Base-by-base conservation (phyloP, 2,113 vertebrate genomes). In the Vulpes ferrilata region DNA sequence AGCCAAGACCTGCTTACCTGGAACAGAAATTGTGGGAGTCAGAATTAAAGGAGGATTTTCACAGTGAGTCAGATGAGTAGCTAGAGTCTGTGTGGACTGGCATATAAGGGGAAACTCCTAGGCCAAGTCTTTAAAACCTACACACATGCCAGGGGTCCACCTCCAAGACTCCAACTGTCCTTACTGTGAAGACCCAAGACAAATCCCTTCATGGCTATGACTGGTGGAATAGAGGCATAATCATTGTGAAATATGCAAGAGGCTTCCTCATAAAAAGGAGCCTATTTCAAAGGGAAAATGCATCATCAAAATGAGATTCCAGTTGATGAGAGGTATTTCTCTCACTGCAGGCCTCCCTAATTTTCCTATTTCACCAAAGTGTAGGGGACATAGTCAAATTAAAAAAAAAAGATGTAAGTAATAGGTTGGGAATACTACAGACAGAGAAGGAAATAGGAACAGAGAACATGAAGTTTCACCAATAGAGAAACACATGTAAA, bases 121-220 rank as follows among this genome's bases (percentile, higher is more conserved):
- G 80, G 48, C 3, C 30, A 51, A 30, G 4, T 35, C 32, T 53
- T 35, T 15, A 73, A 23, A 30, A 55, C 3, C 30, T 5, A 10
- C 32, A 0, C 19, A 35, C 20, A 5, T 57, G 1, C 22, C 0
- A 0, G 4, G 11, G 3, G 23, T 30, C n/a, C 16, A 69, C 23
- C 22, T 76, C 30, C 30, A 30, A 2, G n/a, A 30, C 1, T 2
- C 1, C 57, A 35, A 12, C 11, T 2, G 0, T 51, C 38, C 38
- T 55, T 12, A 20, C n/a, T 17, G 19, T 55, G 67, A 53, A 62
- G 67, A 84, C 15, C 32, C 35, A 15, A 57, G 20, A 35, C 32
- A 84, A 32, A 27, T 48, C 7, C 19, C 27, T 51, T 43, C 38
- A 20, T 2, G 3, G 43, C 55, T 51, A 53, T 10, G 11, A 16